Evolutionary conservation across 1,140 invertebrate genomes (phyloP).

Genomic region (Thereuonema tuberculata): DNA sequence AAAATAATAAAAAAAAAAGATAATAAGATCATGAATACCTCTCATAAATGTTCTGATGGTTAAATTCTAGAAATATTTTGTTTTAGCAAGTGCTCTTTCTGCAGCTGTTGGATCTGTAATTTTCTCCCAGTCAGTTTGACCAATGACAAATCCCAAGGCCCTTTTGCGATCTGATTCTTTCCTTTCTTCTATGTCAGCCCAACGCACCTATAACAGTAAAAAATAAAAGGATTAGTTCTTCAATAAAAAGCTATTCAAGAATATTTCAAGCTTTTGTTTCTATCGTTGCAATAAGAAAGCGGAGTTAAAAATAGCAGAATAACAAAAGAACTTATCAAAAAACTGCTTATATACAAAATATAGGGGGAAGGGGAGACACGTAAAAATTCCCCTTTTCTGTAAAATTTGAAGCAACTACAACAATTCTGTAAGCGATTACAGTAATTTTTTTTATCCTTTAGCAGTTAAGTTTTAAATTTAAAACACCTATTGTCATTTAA

Average conservation of each 20-base stretch:
- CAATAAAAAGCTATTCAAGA: conserved; percentile 6
- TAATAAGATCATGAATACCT: too few species aligned
- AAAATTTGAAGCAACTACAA: too few species aligned
- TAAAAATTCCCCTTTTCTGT: too few species aligned
- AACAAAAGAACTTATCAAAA: background rate
- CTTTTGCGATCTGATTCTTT: conserved; percentile 77
- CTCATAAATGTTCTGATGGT: background rate
- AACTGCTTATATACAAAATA: background rate
- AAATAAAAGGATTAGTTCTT: background rate
- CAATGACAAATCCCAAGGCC: conserved; percentile 86
- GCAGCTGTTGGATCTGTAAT: conserved; percentile 88
- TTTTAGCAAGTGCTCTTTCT: conserved; percentile 72
- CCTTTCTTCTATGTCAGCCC: conserved; percentile 92
- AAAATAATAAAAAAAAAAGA: too few species aligned
- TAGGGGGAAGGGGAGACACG: background rate
- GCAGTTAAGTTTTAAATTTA: too few species aligned
- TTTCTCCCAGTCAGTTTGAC: conserved; percentile 83
- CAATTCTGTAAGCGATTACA: too few species aligned
- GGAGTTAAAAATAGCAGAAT: background rate
- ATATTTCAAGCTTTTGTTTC: background rate
- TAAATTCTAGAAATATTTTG: conserved; percentile 68
- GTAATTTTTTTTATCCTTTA: too few species aligned
- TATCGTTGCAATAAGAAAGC: background rate
- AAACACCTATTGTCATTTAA: too few species aligned
- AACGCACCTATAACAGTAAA: conserved; percentile 58